phyloP scores from a whole-genome alignment of 2,888 invertebrate genomes.

The Erebia aethiops region DNA sequence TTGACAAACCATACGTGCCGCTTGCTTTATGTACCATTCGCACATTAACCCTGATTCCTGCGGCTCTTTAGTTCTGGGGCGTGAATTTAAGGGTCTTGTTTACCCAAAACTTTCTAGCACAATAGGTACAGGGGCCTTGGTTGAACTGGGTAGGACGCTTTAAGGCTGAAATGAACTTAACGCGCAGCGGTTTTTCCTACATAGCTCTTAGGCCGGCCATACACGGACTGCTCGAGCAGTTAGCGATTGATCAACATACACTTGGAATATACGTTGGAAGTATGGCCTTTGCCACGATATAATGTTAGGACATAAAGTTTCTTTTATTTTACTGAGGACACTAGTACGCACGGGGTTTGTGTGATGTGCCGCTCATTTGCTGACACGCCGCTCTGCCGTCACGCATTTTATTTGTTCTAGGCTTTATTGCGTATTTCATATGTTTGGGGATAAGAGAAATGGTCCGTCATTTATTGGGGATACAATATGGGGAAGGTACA shows the following conservation, averaged over 20 bases:
- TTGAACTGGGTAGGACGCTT: background rate
- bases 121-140: background rate
- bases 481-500: background rate
- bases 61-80: conserved; percentile 15
- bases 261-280: no score
- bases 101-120: conserved; percentile 21
- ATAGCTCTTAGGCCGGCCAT: no score
- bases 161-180: background rate
- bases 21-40: conserved; percentile 12
- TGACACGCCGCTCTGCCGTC: background rate
- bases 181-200: background rate
- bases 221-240: no score
- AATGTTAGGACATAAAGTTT: no score
- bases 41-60: conserved; percentile 17
- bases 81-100: conserved; percentile 26
- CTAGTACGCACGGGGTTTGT: no score
- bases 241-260: no score
- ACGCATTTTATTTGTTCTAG: no score
- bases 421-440: background rate
- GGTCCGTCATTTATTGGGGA: background rate
- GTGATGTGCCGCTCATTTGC: no score
- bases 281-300: no score
- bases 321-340: no score
- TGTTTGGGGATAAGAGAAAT: conserved; percentile 2
- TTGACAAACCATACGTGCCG: conserved; percentile 10